Evolutionary conservation across 2,113 vertebrate genomes (phyloP).

Genomic region (Rana temporaria): DNA sequence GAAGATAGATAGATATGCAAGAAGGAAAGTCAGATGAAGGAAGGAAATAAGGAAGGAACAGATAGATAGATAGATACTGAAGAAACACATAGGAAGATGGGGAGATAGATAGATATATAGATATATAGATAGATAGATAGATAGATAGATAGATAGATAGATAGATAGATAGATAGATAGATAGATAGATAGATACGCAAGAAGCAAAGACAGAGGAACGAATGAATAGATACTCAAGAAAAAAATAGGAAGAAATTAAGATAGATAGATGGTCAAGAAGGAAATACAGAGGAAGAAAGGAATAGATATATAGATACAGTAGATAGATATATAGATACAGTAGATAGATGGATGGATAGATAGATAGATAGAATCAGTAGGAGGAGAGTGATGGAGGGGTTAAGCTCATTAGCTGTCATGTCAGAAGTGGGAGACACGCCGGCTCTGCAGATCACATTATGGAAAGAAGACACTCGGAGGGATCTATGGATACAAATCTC

Average conservation of each 20-base stretch:
- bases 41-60: no score
- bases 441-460: not conserved
- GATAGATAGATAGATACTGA: conserved; percentile 23
- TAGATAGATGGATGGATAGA: conserved; percentile 1
- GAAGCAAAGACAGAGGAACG: not conserved
- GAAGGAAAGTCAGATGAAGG: no score
- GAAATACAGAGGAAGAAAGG: no score
- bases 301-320: no score
- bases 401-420: not conserved
- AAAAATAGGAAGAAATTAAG: no score
- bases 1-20: no score
- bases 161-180: not conserved
- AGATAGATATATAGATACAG: no score
- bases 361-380: not conserved
- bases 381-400: not conserved
- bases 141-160: not conserved
- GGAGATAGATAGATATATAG: not conserved
- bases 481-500: not conserved
- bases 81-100: not conserved
- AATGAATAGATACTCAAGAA: no score
- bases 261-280: not conserved
- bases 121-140: no score
- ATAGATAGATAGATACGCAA: no score
- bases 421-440: not conserved
- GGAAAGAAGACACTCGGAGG: not conserved